phyloP scores from a whole-genome alignment of 2,113 vertebrate genomes.

The Dermatemys mawii region DNA sequence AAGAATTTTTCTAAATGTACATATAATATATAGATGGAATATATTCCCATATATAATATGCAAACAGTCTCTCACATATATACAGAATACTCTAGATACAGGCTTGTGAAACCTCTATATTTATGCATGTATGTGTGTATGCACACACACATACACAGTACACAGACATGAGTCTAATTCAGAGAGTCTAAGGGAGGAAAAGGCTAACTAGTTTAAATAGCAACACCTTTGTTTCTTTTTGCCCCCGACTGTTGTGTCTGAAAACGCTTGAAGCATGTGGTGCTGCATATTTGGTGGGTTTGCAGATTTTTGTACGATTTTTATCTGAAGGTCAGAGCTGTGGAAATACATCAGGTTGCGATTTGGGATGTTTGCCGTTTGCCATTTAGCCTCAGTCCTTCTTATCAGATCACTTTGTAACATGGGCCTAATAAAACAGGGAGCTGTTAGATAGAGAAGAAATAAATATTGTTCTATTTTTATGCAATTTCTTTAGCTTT shows the following conservation, averaged over 20 bases:
- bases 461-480: constrained; percentile 61
- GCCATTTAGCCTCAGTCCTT: constrained; percentile 75
- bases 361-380: constrained; percentile 76
- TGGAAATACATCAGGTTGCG: constrained; percentile 76
- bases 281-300: constrained; percentile 71
- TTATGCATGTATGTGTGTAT: background rate
- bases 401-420: constrained; percentile 77
- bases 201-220: constrained; percentile 50
- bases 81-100: background rate
- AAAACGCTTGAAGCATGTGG: constrained; percentile 53
- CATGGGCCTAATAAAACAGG: constrained; percentile 71
- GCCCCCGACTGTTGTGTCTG: constrained; percentile 67
- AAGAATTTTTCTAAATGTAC: constrained; percentile 77
- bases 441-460: constrained; percentile 62
- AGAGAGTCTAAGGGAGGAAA: constrained; percentile 46
- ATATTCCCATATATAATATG: background rate
- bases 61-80: constrained; percentile 3
- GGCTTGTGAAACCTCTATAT: background rate
- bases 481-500: constrained; percentile 48
- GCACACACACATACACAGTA: rapidly evolving
- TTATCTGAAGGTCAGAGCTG: constrained; percentile 79
- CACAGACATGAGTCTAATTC: constrained; percentile 15
- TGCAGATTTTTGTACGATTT: constrained; percentile 73
- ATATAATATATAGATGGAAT: constrained; percentile 57
- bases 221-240: constrained; percentile 41